Conservation (phyloP, 2,888 invertebrate species). For the Nasonia oneida region DNA sequence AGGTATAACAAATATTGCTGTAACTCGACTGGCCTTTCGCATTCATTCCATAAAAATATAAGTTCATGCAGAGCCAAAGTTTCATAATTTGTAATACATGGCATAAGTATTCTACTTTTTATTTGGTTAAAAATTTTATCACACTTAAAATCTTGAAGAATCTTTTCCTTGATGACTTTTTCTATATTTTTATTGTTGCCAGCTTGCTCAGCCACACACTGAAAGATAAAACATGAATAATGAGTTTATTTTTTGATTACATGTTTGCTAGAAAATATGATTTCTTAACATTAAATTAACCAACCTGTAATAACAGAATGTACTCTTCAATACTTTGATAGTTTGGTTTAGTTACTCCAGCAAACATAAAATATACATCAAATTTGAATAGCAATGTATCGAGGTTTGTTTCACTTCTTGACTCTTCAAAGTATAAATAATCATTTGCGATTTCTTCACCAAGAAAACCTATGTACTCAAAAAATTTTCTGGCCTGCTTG, state of each 20-base stretch:
- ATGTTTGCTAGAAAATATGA: neutral
- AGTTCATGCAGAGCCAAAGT: slow-evolving; percentile 41
- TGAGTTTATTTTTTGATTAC: neutral
- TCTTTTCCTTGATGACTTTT: slow-evolving; percentile 47
- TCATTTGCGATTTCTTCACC: slow-evolving; percentile 45
- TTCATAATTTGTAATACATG: slow-evolving; percentile 38
- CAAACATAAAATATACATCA: slow-evolving; percentile 51
- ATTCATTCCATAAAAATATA: slow-evolving; percentile 50
- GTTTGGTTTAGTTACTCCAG: slow-evolving; percentile 13
- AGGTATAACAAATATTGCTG: neutral
- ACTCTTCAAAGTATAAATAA: slow-evolving; percentile 10
- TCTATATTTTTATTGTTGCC: slow-evolving; percentile 20
- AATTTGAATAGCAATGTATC: slow-evolving; percentile 44
- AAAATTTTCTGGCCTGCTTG: slow-evolving; percentile 37
- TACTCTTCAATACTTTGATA: slow-evolving; percentile 44
- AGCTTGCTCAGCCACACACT: slow-evolving; percentile 41
- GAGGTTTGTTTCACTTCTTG: slow-evolving; percentile 12
- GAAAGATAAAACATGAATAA: neutral
- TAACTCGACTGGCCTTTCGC: neutral
- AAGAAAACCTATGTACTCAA: slow-evolving; percentile 34
- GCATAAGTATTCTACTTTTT: neutral
- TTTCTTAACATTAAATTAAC: neutral
- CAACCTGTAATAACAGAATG: slow-evolving; percentile 39
- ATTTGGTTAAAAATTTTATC: slow-evolving; percentile 38
- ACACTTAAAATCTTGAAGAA: slow-evolving; percentile 45